Evolutionary conservation across 2,113 vertebrate genomes (phyloP).

Genomic region (Elephas maximus): DNA sequence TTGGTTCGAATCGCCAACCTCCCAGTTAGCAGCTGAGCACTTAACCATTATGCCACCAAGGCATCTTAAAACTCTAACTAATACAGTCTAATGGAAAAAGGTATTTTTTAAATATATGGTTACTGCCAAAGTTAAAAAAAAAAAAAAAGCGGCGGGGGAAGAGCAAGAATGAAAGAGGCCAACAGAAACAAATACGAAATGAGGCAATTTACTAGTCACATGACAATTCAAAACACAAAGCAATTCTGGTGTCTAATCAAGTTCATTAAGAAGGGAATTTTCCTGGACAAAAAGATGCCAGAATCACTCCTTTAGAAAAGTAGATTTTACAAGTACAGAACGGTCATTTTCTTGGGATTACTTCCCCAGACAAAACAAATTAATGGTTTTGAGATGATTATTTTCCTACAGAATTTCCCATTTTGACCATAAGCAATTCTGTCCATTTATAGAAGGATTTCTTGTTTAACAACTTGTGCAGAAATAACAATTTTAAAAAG

Average conservation of each 20-base stretch:
- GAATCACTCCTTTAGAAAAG: background rate
- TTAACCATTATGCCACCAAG: background rate
- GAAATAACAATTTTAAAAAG: background rate
- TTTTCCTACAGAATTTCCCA: slow-evolving; percentile 28
- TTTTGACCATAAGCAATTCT: slow-evolving; percentile 9
- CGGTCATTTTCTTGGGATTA: background rate
- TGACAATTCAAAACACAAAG: background rate
- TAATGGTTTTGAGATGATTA: background rate
- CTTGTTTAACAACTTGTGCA: background rate
- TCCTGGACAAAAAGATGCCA: background rate
- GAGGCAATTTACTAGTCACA: background rate
- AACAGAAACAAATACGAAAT: background rate
- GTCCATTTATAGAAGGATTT: background rate
- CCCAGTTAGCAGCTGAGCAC: background rate
- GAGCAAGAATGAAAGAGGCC: background rate
- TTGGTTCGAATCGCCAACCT: background rate
- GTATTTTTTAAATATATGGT: background rate
- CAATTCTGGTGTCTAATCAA: background rate
- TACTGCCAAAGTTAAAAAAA: background rate
- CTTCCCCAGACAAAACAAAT: background rate
- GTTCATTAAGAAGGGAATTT: background rate
- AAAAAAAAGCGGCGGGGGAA: background rate
- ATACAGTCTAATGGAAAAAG: background rate
- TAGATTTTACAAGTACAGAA: background rate
- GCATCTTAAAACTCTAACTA: background rate